Percentiles rank a stretch among this genome's conserved stretches.
Conservation (phyloP, 2,888 invertebrate genomes). For the Iphiclides podalirius region DNA sequence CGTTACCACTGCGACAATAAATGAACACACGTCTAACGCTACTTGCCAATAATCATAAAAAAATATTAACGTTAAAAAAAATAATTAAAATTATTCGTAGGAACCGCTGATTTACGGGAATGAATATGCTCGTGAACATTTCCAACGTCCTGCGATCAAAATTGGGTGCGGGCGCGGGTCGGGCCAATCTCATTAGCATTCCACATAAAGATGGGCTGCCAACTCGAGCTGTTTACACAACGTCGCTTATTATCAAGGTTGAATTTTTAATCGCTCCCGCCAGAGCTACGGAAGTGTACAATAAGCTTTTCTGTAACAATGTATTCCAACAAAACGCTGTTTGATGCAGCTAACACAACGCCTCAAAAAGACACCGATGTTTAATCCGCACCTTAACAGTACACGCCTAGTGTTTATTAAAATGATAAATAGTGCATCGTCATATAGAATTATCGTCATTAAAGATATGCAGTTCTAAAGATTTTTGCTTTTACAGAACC, state of each 20-base stretch:
- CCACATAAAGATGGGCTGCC: conserved; percentile 47
- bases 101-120: too few relatives aligned
- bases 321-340: too few relatives aligned
- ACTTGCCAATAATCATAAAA: too few relatives aligned
- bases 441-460: too few relatives aligned
- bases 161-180: conserved; percentile 44
- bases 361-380: not conserved
- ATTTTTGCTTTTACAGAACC: too few relatives aligned
- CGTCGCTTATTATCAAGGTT: conserved; percentile 39
- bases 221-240: conserved; percentile 38
- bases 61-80: too few relatives aligned
- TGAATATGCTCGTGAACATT: conserved; percentile 41
- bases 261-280: conserved; percentile 32
- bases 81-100: too few relatives aligned
- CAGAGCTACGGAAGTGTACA: conserved; percentile 19
- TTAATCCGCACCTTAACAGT: not conserved
- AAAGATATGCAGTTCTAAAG: too few relatives aligned
- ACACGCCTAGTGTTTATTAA: too few relatives aligned
- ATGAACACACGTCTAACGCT: too few relatives aligned
- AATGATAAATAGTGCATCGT: too few relatives aligned
- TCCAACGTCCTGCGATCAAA: conserved; percentile 46
- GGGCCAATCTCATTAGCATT: conserved; percentile 55
- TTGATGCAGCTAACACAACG: not conserved
- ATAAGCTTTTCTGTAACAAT: not conserved
- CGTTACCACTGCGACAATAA: too few relatives aligned